Evolutionary conservation across 2,888 invertebrate genomes (phyloP).

Genomic region (Dicranocentrus wangi): DNA sequence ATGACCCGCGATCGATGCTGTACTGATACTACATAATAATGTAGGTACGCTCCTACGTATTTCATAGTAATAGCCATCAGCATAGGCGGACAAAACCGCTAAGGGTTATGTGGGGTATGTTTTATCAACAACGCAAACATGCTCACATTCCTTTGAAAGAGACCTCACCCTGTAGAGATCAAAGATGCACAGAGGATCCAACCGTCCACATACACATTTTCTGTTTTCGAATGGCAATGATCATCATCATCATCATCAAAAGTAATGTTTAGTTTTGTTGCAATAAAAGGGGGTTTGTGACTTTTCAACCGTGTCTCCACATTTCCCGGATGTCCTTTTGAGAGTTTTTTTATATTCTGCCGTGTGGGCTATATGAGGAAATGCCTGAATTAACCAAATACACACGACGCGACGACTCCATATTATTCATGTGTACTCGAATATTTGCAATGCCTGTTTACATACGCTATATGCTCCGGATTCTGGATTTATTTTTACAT

Average conservation of each 20-base stretch:
- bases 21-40: no score
- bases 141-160: not conserved
- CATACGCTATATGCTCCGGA: not conserved
- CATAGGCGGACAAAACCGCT: constrained; percentile 7
- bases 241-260: constrained; percentile 20
- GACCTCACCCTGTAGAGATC: not conserved
- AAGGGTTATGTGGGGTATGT: no score
- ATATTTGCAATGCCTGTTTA: not conserved
- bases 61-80: not conserved
- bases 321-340: constrained; percentile 65
- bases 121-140: not conserved
- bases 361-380: not conserved
- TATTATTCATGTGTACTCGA: not conserved
- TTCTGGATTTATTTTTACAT: not conserved
- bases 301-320: constrained; percentile 56
- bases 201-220: no score
- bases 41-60: no score
- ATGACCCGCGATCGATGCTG: no score
- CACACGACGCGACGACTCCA: not conserved
- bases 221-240: not conserved
- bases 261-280: constrained; percentile 33
- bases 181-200: not conserved
- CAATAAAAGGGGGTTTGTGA: constrained; percentile 46
- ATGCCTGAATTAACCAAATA: constrained; percentile 7
- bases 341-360: constrained; percentile 29